Conservation (phyloP, 2,888 invertebrate species). For the Drosophila nigricruria region DNA sequence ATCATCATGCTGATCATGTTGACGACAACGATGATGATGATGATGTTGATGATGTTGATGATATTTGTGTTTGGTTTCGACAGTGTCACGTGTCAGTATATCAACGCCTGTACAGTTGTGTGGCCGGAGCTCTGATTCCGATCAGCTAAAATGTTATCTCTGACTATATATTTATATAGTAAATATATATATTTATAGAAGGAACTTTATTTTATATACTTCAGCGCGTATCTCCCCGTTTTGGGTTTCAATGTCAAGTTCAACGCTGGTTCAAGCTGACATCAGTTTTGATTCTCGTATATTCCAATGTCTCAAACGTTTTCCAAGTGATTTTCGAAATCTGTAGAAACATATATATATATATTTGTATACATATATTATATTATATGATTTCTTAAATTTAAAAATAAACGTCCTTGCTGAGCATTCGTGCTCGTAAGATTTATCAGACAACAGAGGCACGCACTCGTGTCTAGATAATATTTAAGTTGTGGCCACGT, state of each 20-base stretch:
- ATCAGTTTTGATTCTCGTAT: constrained; percentile 16
- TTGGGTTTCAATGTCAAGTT: constrained; percentile 77
- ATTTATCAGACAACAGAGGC: constrained; percentile 43
- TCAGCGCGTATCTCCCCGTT: constrained; percentile 50
- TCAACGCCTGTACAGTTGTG: constrained; percentile 63
- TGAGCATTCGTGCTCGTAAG: constrained; percentile 47
- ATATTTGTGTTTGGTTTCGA: constrained; percentile 29
- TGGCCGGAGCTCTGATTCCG: constrained; percentile 26
- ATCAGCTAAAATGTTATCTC: constrained; percentile 28
- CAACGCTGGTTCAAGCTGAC: constrained; percentile 53
- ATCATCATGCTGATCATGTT: neutral
- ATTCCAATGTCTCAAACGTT: constrained; percentile 18
- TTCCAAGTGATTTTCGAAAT: constrained; percentile 27
- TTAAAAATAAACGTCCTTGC: constrained; percentile 81
- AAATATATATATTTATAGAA: constrained; percentile 14
- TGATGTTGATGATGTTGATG: neutral
- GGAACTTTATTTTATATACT: constrained; percentile 9
- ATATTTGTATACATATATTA: neutral
- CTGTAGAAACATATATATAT: constrained; percentile 11
- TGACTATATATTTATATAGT: constrained; percentile 11
- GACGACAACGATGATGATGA: neutral
- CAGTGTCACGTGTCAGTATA: constrained; percentile 55
- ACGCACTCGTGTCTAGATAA: constrained; percentile 36
- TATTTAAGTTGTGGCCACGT: constrained; percentile 51
- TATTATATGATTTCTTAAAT: constrained; percentile 4